Evolutionary conservation across 2,113 vertebrate species (phyloP).

Genomic region (Paradoxurus hermaphroditus): DNA sequence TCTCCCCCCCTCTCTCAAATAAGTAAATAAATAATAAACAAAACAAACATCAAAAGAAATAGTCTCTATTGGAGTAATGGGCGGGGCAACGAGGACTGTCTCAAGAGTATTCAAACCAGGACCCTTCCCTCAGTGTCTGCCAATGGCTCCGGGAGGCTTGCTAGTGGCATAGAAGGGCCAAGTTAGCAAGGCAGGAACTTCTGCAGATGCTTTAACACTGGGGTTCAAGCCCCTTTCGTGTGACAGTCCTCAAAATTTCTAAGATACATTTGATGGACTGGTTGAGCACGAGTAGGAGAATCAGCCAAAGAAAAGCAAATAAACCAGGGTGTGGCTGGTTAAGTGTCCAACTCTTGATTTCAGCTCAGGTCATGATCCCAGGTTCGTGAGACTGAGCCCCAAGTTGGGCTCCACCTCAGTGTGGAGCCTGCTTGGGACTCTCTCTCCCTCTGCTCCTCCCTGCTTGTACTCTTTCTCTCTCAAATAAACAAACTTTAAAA

Average conservation of each 20-base stretch:
- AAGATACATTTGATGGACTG: background rate
- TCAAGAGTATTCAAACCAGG: background rate
- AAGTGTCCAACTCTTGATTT: no score
- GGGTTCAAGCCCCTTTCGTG: background rate
- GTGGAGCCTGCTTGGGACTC: no score
- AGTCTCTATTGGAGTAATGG: background rate
- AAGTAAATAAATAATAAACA: no score
- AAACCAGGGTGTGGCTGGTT: no score
- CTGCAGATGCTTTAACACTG: background rate
- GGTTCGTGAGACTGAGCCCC: no score
- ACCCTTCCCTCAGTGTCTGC: background rate
- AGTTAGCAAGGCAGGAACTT: background rate
- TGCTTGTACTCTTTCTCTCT: no score
- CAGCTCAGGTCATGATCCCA: no score
- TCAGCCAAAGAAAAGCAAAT: background rate
- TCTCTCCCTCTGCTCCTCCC: no score
- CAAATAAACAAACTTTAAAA: background rate
- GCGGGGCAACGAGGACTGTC: background rate
- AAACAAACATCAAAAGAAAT: no score
- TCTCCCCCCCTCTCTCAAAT: no score
- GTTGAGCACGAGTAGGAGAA: background rate
- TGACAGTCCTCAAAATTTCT: background rate
- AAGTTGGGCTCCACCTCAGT: no score
- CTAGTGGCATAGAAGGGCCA: background rate
- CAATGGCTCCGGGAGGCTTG: background rate